phyloP scores from a whole-genome alignment of 1,140 invertebrate genomes.

The Drosophila tani region DNA sequence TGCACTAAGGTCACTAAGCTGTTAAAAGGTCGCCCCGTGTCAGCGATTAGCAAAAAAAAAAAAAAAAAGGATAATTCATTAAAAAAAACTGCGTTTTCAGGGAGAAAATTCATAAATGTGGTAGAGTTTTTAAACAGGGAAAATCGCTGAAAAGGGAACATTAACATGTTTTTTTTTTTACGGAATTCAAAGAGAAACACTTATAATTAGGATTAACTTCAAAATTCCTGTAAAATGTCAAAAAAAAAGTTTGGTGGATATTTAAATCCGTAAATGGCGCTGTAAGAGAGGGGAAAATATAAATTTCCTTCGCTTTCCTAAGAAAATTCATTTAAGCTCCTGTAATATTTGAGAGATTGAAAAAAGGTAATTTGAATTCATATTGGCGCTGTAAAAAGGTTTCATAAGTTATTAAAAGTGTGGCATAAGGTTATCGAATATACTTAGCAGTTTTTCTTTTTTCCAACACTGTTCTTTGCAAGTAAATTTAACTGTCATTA shows the following conservation, averaged over 20 bases:
- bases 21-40: constrained; percentile 70
- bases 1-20: constrained; percentile 64
- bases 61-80: not conserved
- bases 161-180: not conserved
- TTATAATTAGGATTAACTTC: not conserved
- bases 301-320: not conserved
- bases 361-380: not conserved
- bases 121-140: constrained; percentile 4
- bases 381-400: not conserved
- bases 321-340: not conserved
- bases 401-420: no score
- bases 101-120: constrained; percentile 24
- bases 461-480: no score
- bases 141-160: not conserved
- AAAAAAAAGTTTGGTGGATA: not conserved
- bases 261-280: not conserved
- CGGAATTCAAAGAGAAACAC: not conserved
- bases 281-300: not conserved
- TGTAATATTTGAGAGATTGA: not conserved
- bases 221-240: not conserved
- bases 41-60: constrained; percentile 56
- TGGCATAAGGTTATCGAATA: no score
- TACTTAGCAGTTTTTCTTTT: no score
- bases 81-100: constrained; percentile 4
- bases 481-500: no score